Percentiles rank a stretch among this genome's conserved stretches.
Evolutionary conservation across 2,888 invertebrate species (phyloP).

Genomic region (Fabriciana adippe): DNA sequence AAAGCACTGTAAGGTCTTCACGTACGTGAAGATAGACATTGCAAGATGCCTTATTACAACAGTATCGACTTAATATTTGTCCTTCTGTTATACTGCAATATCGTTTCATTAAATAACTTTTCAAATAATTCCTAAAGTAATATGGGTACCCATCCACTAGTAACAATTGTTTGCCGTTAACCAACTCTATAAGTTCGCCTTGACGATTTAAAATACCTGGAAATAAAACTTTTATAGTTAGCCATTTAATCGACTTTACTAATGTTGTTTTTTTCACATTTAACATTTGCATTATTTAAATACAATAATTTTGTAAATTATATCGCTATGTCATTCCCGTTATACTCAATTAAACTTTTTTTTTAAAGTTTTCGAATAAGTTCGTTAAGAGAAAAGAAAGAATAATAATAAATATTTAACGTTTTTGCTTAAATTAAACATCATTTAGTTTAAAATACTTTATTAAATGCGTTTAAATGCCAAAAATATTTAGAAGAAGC

Average conservation of each 20-base stretch:
- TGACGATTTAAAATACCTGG: constrained; percentile 16
- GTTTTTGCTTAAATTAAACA: constrained; percentile 22
- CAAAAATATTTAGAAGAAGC: constrained; percentile 39
- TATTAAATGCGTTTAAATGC: constrained; percentile 41
- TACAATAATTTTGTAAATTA: too few relatives aligned
- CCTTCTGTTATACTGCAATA: not conserved
- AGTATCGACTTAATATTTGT: constrained; percentile 44
- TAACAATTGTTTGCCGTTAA: constrained; percentile 47
- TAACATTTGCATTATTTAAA: too few relatives aligned
- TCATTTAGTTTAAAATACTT: constrained; percentile 34
- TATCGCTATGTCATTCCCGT: too few relatives aligned
- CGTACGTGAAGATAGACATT: constrained; percentile 47
- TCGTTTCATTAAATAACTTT: constrained; percentile 21
- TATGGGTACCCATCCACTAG: constrained; percentile 51
- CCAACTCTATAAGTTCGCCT: constrained; percentile 46
- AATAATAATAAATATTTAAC: not conserved
- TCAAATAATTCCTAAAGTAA: constrained; percentile 45
- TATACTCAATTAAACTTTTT: too few relatives aligned
- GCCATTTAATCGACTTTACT: not conserved
- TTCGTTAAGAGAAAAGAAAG: not conserved
- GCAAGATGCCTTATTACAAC: constrained; percentile 51
- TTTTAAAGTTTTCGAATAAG: too few relatives aligned
- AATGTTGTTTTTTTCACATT: too few relatives aligned
- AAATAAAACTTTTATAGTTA: constrained; percentile 7
- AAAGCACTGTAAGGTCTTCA: constrained; percentile 36